Evolutionary conservation across 2,113 vertebrate genomes (phyloP).

Genomic region (Noctilio leporinus): DNA sequence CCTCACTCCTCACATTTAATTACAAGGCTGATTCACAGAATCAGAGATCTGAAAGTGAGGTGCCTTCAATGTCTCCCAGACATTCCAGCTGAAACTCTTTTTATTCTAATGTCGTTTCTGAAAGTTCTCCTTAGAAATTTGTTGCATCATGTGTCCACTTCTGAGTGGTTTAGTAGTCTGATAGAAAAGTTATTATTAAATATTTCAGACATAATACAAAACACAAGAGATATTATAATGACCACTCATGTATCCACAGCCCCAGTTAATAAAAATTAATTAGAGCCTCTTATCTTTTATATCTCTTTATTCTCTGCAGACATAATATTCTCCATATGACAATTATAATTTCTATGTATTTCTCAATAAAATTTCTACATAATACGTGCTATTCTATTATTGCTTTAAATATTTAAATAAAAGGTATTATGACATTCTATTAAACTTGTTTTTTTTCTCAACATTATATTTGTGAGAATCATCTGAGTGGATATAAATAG

Average conservation of each 20-base stretch:
- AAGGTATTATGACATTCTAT: not conserved
- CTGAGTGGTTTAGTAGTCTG: not conserved
- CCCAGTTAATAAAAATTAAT: not conserved
- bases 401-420: not conserved
- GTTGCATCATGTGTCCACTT: not conserved
- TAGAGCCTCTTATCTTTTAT: not conserved
- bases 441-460: not conserved
- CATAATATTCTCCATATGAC: not conserved
- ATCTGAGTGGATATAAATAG: not conserved
- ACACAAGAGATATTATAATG: not conserved
- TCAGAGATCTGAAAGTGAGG: not conserved
- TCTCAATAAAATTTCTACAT: not conserved
- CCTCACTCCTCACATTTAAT: not conserved
- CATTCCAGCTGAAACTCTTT: not conserved
- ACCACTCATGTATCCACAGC: not conserved
- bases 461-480: not conserved
- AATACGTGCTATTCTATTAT: not conserved
- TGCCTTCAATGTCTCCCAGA: not conserved
- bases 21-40: not conserved
- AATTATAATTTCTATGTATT: not conserved
- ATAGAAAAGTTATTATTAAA: not conserved
- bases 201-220: not conserved
- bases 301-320: not conserved
- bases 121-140: not conserved
- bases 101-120: not conserved